phyloP scores from a whole-genome alignment of 2,888 invertebrate species.

The Adineta ricciae region DNA sequence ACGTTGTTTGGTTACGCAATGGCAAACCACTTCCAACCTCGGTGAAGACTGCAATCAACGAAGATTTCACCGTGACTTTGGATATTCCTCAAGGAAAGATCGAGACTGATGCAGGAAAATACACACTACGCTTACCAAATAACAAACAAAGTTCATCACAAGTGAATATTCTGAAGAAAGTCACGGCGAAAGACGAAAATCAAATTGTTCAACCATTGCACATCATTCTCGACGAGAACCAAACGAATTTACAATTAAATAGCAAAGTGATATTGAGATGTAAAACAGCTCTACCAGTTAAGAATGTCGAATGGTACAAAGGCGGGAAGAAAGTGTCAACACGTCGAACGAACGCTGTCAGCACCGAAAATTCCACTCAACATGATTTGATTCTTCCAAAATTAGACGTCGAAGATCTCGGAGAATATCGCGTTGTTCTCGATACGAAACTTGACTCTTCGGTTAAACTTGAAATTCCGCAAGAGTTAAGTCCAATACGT shows the following conservation, averaged over 20 bases:
- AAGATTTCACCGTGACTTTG: background rate
- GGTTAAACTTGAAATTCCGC: background rate
- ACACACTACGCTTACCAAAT: background rate
- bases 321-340: background rate
- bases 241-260: background rate
- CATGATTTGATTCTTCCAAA: background rate
- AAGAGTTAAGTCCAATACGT: background rate
- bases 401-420: background rate
- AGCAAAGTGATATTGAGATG: background rate
- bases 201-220: background rate
- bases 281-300: background rate
- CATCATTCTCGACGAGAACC: background rate
- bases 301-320: constrained; percentile 2
- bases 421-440: background rate
- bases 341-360: background rate
- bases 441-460: background rate
- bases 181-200: background rate
- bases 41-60: background rate
- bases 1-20: background rate
- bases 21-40: background rate
- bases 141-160: constrained; percentile 14
- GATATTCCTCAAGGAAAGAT: background rate
- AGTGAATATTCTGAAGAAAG: background rate
- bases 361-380: background rate
- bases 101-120: background rate